Base-by-base conservation (phyloP, 2,888 invertebrate genomes). In the Dichetophora obliterata region DNA sequence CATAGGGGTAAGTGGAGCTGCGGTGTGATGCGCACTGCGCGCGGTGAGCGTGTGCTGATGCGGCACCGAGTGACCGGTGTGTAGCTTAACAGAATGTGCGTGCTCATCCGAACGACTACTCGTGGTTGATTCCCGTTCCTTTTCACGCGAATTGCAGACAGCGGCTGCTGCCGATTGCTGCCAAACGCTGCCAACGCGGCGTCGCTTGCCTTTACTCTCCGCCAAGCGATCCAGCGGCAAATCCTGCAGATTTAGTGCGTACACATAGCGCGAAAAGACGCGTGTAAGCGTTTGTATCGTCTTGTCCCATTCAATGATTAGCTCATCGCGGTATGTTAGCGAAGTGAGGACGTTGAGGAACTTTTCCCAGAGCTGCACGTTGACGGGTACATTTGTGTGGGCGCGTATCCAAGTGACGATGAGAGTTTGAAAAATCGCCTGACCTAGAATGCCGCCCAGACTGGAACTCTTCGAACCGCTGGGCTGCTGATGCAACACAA, bases 321-420 rank as follows among this genome's bases (percentile, higher is more conserved):
- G 91, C 87, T 98, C 98, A 86, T 98, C 97, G 94, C 98, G 98
- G 82, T 95, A 95, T 0, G 98, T 98, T 6, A 98, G 91, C 1
- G 96, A 94, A 0, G 95, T 95, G 22, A 98, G 90, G 11, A 98
- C 94, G 78, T 93, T 92, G 85, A 98, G 92, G 87, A 98, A 97
- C 87, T 95, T 94, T 90, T 98, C 97, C 98, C 98, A 99, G 63
- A 98, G 90, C 84, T 96, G 94, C 6, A 94, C 92, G 76, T 95
- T 94, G 78, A 98, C 96, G 4, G 95, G 93, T 6, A 98, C 98
- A 88, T 98, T 97, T 82, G 98, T 91, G 90, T 98, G 98, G 0
- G 98, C 98, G 85, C 98, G 96, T 83, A 98, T 98, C 98, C 98
- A 98, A 3, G 98, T 98, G 80, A 98, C 98, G 82, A 98, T 97